Percentiles rank a stretch among this genome's conserved stretches.
phyloP scores from a whole-genome alignment of 92 coral and sea anemone genomes.

The Scolanthus callimorphus region DNA sequence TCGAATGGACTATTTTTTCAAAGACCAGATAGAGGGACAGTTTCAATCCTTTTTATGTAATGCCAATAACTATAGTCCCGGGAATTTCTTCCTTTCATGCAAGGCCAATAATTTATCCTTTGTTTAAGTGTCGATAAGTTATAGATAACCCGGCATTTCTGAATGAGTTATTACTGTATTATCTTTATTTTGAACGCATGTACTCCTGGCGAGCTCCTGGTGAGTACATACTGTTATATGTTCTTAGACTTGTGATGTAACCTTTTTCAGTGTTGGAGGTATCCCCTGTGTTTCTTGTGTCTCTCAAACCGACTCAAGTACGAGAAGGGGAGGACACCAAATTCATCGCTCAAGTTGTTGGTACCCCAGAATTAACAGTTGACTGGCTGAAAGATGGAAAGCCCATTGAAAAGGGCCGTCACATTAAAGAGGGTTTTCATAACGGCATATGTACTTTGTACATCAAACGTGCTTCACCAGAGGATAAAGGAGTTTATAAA shows the following conservation, averaged over 20 bases:
- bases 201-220: too few species aligned
- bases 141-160: neutral
- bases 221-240: too few species aligned
- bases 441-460: conserved; percentile 75
- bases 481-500: conserved; percentile 72
- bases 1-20: neutral
- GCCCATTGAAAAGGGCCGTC: conserved; percentile 34
- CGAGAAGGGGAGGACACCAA: conserved; percentile 42
- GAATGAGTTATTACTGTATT: too few species aligned
- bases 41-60: neutral
- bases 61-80: too few species aligned
- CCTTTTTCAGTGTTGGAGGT: conserved; percentile 10
- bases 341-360: conserved; percentile 54
- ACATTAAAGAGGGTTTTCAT: conserved; percentile 44
- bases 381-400: conserved; percentile 80
- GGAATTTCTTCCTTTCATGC: too few species aligned
- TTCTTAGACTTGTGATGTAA: too few species aligned
- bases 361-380: conserved; percentile 64
- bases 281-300: conserved; percentile 53
- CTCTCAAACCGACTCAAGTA: conserved; percentile 43
- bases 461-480: conserved; percentile 58
- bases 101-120: too few species aligned
- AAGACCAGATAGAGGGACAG: neutral
- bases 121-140: neutral
- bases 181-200: too few species aligned